phyloP scores from a whole-genome alignment of 2,888 invertebrate species.

The Temnothorax ravouxi region DNA sequence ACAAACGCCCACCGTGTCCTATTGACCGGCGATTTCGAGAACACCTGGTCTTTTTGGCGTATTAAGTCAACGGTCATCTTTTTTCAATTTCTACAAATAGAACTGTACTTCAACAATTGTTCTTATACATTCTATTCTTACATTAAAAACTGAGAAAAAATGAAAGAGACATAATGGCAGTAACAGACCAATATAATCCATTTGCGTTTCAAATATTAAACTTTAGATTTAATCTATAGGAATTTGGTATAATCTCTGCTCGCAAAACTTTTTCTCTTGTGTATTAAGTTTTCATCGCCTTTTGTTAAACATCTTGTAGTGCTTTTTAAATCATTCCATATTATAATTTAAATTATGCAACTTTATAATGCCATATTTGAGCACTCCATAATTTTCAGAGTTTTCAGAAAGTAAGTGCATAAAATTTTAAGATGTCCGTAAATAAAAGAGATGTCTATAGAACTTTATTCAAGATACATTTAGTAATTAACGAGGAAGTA shows the following conservation, averaged over 20 bases:
- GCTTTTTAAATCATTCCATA: neutral
- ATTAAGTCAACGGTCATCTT: neutral
- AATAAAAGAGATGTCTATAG: neutral
- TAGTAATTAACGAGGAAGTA: too few relatives aligned
- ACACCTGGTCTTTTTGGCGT: slow-evolving; percentile 32
- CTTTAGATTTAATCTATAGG: slow-evolving; percentile 40
- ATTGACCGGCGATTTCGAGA: slow-evolving; percentile 31
- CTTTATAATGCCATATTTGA: neutral
- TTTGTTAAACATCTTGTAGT: neutral
- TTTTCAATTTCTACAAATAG: neutral
- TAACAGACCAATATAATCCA: neutral
- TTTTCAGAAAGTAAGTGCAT: neutral
- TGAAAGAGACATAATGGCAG: neutral
- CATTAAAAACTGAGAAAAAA: neutral
- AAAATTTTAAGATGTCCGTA: slow-evolving; percentile 6
- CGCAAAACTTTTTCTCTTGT: slow-evolving; percentile 4
- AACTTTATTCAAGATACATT: too few relatives aligned
- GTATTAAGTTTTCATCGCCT: neutral
- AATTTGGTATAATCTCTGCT: slow-evolving; percentile 18
- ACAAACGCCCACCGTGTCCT: slow-evolving; percentile 56
- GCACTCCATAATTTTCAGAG: neutral
- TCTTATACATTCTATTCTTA: neutral
- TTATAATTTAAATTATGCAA: slow-evolving; percentile 7
- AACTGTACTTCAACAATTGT: neutral
- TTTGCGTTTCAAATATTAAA: slow-evolving; percentile 17